Evolutionary conservation across 2,888 invertebrate genomes (phyloP), one percentile per base, ranked within the genome.

Genomic region (Yponomeuta malinellus): DNA sequence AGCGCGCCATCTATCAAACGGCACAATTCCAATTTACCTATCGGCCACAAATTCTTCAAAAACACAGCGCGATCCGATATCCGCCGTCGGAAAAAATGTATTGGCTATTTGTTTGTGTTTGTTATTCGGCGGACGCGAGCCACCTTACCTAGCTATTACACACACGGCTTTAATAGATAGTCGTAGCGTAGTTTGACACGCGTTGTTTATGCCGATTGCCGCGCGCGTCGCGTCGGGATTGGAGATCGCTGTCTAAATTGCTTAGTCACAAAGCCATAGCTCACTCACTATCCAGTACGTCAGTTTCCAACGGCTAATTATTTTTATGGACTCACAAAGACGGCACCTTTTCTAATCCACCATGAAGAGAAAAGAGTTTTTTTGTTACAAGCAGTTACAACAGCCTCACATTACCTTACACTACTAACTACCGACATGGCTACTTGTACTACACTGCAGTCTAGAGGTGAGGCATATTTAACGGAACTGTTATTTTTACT

Each of bases 21-120:
- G 81, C 83, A 83, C 88, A 83, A 86, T 87, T 86, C 87, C 90
- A 90, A 89, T 90, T 90, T 89, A 89, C 90, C 89, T 85, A 82
- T 83, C 85, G 81, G 82, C 88, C 88, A 89, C 89, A 89, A 89
- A 89, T 89, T 87, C 89, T 86, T 88, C 86, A 87, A 86, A 86
- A 84, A 84, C 83, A 84, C 84, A 84, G 84, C 43, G 48, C 23
- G 68, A 48, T 68, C 2, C 48, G 68, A 68, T 10, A 12, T 68
- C 37, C 29, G 48, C 68, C 48, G 37, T 48, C 68, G 9, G 43
- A 59, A 59, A 59, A 59, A 59, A 59, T 59, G 52, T 59, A 59
- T 59, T 59, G 15, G 52, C 52, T 15, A 59, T 59, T 59, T 59
- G 52, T 59, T 59, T 59, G 52, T 59, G 52, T 59, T 59, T 59